phyloP scores from a whole-genome alignment of 2,888 invertebrate species.

The Ashinkailepas kermadecensis region DNA sequence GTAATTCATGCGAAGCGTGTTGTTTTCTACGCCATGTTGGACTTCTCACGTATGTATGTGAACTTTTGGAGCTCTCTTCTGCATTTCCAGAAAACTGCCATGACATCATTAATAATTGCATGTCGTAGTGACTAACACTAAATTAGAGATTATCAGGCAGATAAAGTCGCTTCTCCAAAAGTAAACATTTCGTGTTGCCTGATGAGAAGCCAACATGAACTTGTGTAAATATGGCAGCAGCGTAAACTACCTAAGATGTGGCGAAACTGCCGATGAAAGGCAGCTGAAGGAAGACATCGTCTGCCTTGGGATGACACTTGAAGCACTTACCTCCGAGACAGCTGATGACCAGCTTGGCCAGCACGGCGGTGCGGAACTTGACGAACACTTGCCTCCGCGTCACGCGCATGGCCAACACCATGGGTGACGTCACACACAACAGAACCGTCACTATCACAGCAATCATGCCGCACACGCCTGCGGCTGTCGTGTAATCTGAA shows the following conservation, averaged over 20 bases:
- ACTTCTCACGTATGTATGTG: too few species aligned
- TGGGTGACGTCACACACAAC: conserved; percentile 11
- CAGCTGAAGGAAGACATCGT: too few species aligned
- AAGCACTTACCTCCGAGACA: background rate
- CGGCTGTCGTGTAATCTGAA: conserved; percentile 10
- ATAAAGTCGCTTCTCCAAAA: background rate
- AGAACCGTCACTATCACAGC: conserved; percentile 2
- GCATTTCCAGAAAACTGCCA: too few species aligned
- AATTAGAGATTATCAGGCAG: background rate
- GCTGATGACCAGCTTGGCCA: conserved; percentile 18
- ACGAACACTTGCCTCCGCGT: conserved; percentile 16
- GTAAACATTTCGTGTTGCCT: background rate
- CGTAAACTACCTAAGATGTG: too few species aligned
- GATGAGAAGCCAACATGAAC: too few species aligned
- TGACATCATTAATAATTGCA: background rate
- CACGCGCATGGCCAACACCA: conserved; percentile 20
- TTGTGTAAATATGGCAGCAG: too few species aligned
- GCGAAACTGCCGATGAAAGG: too few species aligned
- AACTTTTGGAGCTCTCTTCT: too few species aligned
- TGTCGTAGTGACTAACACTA: background rate
- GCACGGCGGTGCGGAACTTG: conserved; percentile 19
- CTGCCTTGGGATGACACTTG: too few species aligned
- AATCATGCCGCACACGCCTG: conserved; percentile 7
- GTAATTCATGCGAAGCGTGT: too few species aligned
- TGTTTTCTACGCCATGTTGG: too few species aligned